These are phyloP conservation scores for Phortica okadai DNA, from an alignment of 2,888 invertebrate species.

Conservation along the genomic window DNA sequence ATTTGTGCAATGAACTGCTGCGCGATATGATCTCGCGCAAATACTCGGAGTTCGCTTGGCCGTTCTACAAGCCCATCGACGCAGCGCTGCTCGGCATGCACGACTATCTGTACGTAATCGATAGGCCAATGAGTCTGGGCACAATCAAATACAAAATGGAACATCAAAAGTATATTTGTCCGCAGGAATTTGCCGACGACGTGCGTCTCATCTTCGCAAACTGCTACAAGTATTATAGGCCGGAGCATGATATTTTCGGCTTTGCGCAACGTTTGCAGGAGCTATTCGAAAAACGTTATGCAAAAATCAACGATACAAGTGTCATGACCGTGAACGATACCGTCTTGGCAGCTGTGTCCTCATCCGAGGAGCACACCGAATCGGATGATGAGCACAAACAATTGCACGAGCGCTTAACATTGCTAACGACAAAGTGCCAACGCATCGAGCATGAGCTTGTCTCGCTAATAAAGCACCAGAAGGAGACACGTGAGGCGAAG, in stretches of 20 bases:
- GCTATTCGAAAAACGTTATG: conserved; percentile 96
- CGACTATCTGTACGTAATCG: conserved; percentile 97
- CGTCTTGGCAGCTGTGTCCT: neutral
- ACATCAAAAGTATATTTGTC: conserved; percentile 89
- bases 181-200: conserved; percentile 93
- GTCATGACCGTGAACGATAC: neutral
- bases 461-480: no score
- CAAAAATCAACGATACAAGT: conserved; percentile 91
- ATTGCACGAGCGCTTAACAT: no score
- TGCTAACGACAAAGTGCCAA: no score
- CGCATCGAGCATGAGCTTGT: no score
- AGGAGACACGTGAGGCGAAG: no score
- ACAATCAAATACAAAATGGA: conserved; percentile 97
- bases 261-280: conserved; percentile 97
- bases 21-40: conserved; percentile 92
- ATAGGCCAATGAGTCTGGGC: conserved; percentile 97
- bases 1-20: conserved; percentile 90
- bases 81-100: conserved; percentile 91
- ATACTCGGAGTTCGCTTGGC: conserved; percentile 96
- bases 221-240: conserved; percentile 98
- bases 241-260: conserved; percentile 95
- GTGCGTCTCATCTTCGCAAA: conserved; percentile 97
- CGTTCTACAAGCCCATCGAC: conserved; percentile 98
- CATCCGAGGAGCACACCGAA: neutral
- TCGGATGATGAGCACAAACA: neutral